A percentile compares a stretch with the other conserved stretches of the same genome.
phyloP scores from a whole-genome alignment of 2,113 vertebrate species.

The Sebastes schlegelii region DNA sequence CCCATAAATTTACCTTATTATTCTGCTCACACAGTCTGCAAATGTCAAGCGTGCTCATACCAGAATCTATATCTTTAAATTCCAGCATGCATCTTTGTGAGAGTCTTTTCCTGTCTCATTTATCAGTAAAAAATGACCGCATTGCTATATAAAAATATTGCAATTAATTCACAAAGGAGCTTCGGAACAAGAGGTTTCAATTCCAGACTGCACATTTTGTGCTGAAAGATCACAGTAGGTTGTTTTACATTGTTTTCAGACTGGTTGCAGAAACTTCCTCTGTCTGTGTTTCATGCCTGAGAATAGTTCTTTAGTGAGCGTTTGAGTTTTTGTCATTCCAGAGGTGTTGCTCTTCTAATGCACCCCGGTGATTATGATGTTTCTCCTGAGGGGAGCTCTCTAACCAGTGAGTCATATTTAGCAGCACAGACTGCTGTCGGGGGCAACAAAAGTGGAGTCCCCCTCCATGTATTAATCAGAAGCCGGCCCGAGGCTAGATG shows the following conservation, averaged over 20 bases:
- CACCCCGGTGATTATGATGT: conserved; percentile 41
- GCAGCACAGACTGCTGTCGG: conserved; percentile 49
- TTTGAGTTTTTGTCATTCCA: conserved; percentile 61
- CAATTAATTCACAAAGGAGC: conserved; percentile 16
- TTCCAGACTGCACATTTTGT: not conserved
- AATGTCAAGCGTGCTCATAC: conserved; percentile 54
- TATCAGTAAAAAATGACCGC: conserved; percentile 37
- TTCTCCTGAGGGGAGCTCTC: conserved; percentile 47
- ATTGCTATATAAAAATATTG: conserved; percentile 43
- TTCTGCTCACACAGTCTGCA: conserved; percentile 49
- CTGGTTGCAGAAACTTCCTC: conserved; percentile 26
- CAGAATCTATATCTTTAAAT: conserved; percentile 32
- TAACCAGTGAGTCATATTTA: conserved; percentile 59
- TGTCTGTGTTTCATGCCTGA: not conserved
- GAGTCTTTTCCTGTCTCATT: conserved; percentile 20
- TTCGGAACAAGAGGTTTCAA: conserved; percentile 1
- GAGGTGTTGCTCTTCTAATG: conserved; percentile 54
- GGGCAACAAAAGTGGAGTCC: conserved; percentile 51
- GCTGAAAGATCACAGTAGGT: conserved; percentile 14
- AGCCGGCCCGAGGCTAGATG: conserved; percentile 62
- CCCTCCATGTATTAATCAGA: conserved; percentile 64
- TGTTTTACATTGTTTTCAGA: conserved; percentile 30
- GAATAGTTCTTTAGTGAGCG: conserved; percentile 27
- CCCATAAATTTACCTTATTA: conserved; percentile 53
- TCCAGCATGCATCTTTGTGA: conserved; percentile 1